Conservation (phyloP, 2,797 vertebrate genomes). For the Ctenopoma kingsleyae region DNA sequence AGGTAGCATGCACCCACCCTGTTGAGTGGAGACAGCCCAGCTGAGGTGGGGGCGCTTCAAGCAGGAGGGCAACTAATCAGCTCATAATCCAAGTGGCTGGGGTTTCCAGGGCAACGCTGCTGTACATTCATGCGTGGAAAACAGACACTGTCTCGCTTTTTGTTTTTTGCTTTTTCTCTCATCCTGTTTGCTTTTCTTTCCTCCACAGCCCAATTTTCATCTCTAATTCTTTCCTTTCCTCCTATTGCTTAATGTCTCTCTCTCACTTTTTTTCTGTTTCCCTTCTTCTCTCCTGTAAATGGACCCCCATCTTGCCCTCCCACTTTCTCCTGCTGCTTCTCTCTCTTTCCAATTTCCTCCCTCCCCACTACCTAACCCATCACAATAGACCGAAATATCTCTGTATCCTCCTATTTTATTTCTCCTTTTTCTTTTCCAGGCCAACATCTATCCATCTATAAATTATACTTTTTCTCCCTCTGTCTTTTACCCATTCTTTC, state of each 20-base stretch:
- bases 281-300: conserved; percentile 33
- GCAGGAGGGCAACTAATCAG: conserved; percentile 77
- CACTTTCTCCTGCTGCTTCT: conserved; percentile 15
- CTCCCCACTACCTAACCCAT: conserved; percentile 15
- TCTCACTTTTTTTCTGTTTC: conserved; percentile 27
- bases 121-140: conserved; percentile 78
- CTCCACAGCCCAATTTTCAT: conserved; percentile 41
- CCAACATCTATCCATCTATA: conserved; percentile 17
- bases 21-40: conserved; percentile 59
- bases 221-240: conserved; percentile 42
- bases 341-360: conserved; percentile 32
- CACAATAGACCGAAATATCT: conserved; percentile 34
- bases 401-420: conserved; percentile 21
- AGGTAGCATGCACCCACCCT: conserved; percentile 69
- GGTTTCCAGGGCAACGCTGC: conserved; percentile 80
- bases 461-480: background rate
- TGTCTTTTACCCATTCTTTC: background rate
- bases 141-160: conserved; percentile 60
- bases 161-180: conserved; percentile 28
- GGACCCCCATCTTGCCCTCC: conserved; percentile 18
- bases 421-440: background rate
- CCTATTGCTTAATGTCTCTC: conserved; percentile 33
- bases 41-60: conserved; percentile 33
- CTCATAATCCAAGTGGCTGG: conserved; percentile 76
- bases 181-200: background rate